Evolutionary conservation across 2,888 invertebrate species (phyloP), one percentile per base, ranked within the genome.

Genomic region (Trichopoda pennipes): DNA sequence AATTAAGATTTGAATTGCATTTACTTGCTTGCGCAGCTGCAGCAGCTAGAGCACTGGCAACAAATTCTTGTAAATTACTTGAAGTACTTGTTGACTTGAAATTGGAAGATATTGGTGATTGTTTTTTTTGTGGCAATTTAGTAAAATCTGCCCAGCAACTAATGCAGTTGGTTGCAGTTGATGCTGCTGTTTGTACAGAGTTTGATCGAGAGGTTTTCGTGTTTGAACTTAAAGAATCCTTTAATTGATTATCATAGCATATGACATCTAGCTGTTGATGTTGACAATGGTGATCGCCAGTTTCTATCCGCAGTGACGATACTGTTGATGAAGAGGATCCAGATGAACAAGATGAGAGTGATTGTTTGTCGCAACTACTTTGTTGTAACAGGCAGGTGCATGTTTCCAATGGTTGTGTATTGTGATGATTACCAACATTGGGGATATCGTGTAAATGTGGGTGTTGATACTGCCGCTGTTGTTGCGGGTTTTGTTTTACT

Each of bases 131-230:
- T n/a, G 69, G 63, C 4, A 66, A 38, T 76, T 79, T 81, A 42
- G 73, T 35, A n/a, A 70, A 81, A 74, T 74, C 66, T 28, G 56
- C 28, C 73, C 77, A 84, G 66, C 75, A 81, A 21, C 51, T 80
- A 68, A 38, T 69, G 44, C 74, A 66, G 47, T 35, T 10, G 12
- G 68, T 12, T 17, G 28, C 19, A 28, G 21, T 35, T 42, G 63
- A 12, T 64, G 38, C 0, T 49, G 53, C 47, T 47, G n/a, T 21
- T 32, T 51, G n/a, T 38, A 38, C 8, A 19, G 28, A 1, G 17
- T 9, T 56, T 56, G 55, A 12, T 7, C 32, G 14, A n/a, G 47
- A 16, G 10, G 38, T 17, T 56, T 49, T 63, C 4, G 63, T 7
- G 12, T 3, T 38, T 23, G 69, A 38, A 38, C 38, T 38, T 12